Conservation (phyloP, 2,888 invertebrate species). For the Pseudanteris insignis region DNA sequence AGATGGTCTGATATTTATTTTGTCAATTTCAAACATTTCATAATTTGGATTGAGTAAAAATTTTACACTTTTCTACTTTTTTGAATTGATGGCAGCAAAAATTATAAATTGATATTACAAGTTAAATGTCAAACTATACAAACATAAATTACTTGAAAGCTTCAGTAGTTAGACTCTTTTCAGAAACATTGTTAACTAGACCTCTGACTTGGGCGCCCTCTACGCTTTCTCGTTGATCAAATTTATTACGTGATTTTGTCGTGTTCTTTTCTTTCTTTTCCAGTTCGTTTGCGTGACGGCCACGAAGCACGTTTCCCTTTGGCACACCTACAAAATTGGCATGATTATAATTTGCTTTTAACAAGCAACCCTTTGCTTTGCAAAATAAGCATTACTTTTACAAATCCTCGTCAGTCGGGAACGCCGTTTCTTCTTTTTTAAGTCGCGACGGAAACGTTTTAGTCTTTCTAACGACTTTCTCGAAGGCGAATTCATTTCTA, state of each 20-base stretch:
- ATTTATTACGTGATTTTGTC: too few relatives aligned
- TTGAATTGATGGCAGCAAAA: too few relatives aligned
- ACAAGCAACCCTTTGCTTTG: too few relatives aligned
- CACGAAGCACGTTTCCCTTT: background rate
- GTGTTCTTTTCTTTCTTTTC: background rate
- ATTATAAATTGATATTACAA: too few relatives aligned
- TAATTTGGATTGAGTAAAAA: too few relatives aligned
- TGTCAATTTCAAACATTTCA: background rate
- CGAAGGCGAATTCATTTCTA: conserved; percentile 13
- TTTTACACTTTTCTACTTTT: too few relatives aligned
- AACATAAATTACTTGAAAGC: conserved; percentile 30
- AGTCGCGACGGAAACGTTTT: background rate
- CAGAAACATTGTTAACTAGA: conserved; percentile 1
- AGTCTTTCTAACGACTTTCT: background rate
- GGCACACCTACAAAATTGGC: background rate
- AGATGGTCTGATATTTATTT: too few relatives aligned
- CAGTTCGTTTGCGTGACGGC: background rate
- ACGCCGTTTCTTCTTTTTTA: conserved; percentile 4
- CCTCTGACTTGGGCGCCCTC: too few relatives aligned
- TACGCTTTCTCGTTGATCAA: too few relatives aligned
- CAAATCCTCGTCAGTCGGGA: conserved; percentile 14
- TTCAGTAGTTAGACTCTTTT: conserved; percentile 14
- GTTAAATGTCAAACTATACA: too few relatives aligned
- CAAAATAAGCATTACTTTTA: conserved; percentile 22
- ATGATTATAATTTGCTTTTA: too few relatives aligned